Evolutionary conservation across 2,797 vertebrate species (phyloP), one percentile per base, ranked within the genome.

Genomic region (Alauda arvensis): DNA sequence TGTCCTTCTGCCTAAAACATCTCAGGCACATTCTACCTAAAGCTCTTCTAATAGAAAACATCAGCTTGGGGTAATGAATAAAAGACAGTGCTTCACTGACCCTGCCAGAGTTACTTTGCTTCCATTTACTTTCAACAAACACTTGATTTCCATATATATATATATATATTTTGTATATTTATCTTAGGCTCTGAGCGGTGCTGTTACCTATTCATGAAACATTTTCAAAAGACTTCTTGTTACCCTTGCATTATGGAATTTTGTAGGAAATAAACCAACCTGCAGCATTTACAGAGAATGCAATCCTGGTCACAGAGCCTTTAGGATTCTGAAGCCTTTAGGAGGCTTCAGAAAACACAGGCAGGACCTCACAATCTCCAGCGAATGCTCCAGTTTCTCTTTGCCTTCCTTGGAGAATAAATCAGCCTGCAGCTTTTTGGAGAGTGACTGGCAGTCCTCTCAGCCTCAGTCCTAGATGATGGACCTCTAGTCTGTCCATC

Each of bases 31-130:
- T 92, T 92, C 71, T 71, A 70, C 25, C 26, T 77, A 62, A 77
- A 91, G 46, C 29, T 83, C 46, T 75, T 83, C 62, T 86, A 77
- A 55, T 20, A 71, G 71, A 42, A 93, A 92, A 77, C 40, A 62
- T 59, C 34, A 59, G 12, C 2, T 82, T 51, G 53, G 46, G 46
- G 18, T 17, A 65, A 33, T 28, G 76, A 92, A 40, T 72, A 42
- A 70, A 85, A 70, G 23, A 77, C 51, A 61, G 6, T 31, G 31
- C 42, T 42, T 76, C 56, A 55, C 7, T 87, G 49, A 69, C 18
- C 10, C 48, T 43, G 14, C 8, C 33, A 84, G 39, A 79, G 33
- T 48, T 67, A n/a, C 13, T 77, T 92, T n/a, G 57, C 13, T 75
- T 90, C 28, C 14, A n/a, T 77, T 66, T 69, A 28, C 51, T 91